Percentiles rank a stretch among this genome's conserved stretches.
phyloP scores from a whole-genome alignment of 2,888 invertebrate species.

The Sinodicranocentrus sp. region DNA sequence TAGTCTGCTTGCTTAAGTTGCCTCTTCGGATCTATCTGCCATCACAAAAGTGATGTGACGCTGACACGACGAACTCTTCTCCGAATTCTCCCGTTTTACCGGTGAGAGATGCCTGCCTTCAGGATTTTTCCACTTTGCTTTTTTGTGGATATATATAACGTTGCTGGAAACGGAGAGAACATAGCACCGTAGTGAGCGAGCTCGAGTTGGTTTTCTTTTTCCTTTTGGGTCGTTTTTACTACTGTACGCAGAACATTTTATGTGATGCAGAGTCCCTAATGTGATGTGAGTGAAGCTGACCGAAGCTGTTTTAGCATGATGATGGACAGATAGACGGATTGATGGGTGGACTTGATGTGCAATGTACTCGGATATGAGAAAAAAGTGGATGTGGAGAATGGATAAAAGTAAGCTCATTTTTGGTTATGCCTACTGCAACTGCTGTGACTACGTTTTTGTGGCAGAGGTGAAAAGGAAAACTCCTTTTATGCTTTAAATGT shows the following conservation, averaged over 20 bases:
- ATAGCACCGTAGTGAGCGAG: not conserved
- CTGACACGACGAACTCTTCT: constrained; percentile 67
- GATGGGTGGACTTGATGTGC: constrained; percentile 62
- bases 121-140: constrained; percentile 37
- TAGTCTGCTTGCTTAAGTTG: constrained; percentile 52
- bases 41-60: constrained; percentile 67
- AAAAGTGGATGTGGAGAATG: constrained; percentile 1
- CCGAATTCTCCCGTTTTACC: constrained; percentile 68
- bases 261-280: not conserved
- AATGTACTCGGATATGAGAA: constrained; percentile 9
- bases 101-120: constrained; percentile 62
- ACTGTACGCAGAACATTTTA: not conserved
- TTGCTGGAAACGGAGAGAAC: too few species aligned
- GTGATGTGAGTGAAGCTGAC: constrained; percentile 63
- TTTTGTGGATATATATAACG: too few species aligned
- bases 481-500: not conserved
- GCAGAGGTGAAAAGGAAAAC: not conserved
- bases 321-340: constrained; percentile 66
- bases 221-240: not conserved
- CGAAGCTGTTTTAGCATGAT: constrained; percentile 55
- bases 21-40: constrained; percentile 64
- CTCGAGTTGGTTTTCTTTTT: constrained; percentile 29
- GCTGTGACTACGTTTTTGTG: not conserved
- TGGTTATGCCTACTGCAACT: not conserved
- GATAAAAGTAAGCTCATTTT: constrained; percentile 14